phyloP scores from a whole-genome alignment of 2,888 invertebrate species.

The Chaetogeoica ovagalla region DNA sequence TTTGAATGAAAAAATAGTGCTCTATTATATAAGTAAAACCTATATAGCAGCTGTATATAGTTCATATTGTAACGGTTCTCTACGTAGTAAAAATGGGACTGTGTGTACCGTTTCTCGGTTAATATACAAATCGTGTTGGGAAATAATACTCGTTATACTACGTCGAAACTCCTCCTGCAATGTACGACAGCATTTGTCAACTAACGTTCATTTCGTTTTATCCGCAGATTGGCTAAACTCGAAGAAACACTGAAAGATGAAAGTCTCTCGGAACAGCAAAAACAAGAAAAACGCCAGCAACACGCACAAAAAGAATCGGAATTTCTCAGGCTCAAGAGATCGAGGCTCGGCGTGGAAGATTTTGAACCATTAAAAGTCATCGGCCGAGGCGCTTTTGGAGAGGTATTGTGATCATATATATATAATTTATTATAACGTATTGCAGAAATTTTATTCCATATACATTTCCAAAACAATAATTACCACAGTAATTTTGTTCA shows the following conservation, averaged over 20 bases:
- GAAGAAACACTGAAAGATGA: slow-evolving; percentile 97
- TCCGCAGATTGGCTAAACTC: slow-evolving; percentile 77
- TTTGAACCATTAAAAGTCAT: slow-evolving; percentile 94
- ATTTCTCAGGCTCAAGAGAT: slow-evolving; percentile 92
- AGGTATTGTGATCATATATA: slow-evolving; percentile 60
- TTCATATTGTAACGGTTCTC: neutral
- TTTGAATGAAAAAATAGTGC: neutral
- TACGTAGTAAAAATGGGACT: neutral
- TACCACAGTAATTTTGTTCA: too few species aligned
- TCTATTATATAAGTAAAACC: neutral
- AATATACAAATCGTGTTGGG: neutral
- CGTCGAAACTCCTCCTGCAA: too few species aligned
- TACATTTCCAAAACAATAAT: too few species aligned
- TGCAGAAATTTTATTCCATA: too few species aligned
- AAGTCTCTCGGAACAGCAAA: slow-evolving; percentile 89
- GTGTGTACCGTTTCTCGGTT: neutral
- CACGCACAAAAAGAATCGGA: slow-evolving; percentile 99
- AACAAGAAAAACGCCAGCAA: slow-evolving; percentile 88
- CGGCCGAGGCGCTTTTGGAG: slow-evolving; percentile 90
- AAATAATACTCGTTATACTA: neutral
- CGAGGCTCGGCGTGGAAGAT: slow-evolving; percentile 94
- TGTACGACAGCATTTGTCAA: too few species aligned
- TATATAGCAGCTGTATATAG: neutral
- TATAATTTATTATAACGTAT: too few species aligned
- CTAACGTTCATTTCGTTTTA: neutral